Conservation (phyloP, 1,140 invertebrate species). For the Latrodectus geometricus region DNA sequence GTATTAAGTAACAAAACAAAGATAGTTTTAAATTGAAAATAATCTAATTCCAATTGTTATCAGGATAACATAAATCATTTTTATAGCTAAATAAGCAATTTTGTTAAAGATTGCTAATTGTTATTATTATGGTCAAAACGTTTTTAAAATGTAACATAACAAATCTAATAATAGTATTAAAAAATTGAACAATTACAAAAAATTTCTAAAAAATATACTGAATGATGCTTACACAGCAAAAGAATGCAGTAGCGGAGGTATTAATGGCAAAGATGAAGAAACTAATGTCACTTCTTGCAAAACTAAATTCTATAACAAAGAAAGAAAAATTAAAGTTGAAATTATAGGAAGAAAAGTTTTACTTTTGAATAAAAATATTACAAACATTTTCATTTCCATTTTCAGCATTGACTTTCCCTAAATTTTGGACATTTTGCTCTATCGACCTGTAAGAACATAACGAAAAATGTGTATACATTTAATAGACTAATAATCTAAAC, state of each 20-base stretch:
- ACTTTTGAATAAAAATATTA: background rate
- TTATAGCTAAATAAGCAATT: too few relatives aligned
- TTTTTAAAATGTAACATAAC: too few relatives aligned
- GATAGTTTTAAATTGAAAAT: too few relatives aligned
- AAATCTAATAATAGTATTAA: too few relatives aligned
- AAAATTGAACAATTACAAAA: too few relatives aligned
- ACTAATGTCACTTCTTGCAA: constrained; percentile 52
- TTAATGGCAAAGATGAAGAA: constrained; percentile 43
- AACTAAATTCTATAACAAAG: constrained; percentile 20
- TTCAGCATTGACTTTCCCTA: background rate
- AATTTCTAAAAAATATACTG: too few relatives aligned
- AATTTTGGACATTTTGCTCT: background rate
- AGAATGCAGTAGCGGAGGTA: constrained; percentile 39
- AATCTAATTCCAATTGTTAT: too few relatives aligned
- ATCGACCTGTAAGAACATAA: background rate
- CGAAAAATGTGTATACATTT: background rate
- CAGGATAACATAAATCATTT: too few relatives aligned
- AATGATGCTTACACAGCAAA: constrained; percentile 42
- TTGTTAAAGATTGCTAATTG: background rate
- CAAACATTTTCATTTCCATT: background rate
- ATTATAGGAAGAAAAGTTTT: background rate
- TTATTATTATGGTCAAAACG: background rate
- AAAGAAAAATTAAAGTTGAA: background rate
- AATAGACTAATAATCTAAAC: background rate
- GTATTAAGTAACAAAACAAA: too few relatives aligned